A percentile compares a stretch with the other conserved stretches of the same genome.
phyloP scores from a whole-genome alignment of 2,888 invertebrate genomes.

The Dioctria linearis region DNA sequence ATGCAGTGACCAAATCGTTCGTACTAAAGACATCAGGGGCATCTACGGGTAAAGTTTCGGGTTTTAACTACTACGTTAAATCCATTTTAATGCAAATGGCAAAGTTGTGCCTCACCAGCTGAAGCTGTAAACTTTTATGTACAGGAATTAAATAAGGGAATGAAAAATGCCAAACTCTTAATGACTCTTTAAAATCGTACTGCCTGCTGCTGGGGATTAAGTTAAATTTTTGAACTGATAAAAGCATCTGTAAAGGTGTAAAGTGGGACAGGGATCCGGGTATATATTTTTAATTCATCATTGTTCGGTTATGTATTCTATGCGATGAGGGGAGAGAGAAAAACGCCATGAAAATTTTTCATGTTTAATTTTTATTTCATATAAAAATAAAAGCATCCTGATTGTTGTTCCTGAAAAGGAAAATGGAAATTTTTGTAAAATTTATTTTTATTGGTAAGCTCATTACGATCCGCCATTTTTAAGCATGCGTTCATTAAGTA shows the following conservation, averaged over 20 bases:
- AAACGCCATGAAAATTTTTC: too few species aligned
- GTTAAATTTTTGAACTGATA: background rate
- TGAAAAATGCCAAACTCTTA: conserved; percentile 5
- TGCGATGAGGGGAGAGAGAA: too few species aligned
- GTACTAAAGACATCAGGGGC: background rate
- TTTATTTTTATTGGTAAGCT: too few species aligned
- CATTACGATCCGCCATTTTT: too few species aligned
- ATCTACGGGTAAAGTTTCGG: conserved; percentile 6
- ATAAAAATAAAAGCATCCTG: too few species aligned
- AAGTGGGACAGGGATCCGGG: background rate
- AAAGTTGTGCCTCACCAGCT: background rate
- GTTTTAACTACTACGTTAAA: conserved; percentile 20
- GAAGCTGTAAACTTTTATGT: background rate
- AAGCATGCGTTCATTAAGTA: too few species aligned
- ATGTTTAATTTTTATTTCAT: too few species aligned
- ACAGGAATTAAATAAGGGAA: background rate
- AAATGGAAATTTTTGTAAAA: too few species aligned
- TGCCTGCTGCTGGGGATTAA: background rate
- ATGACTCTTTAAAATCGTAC: background rate
- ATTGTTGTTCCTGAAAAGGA: too few species aligned
- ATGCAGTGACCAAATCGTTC: conserved; percentile 19
- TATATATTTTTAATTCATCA: too few species aligned
- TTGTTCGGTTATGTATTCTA: too few species aligned
- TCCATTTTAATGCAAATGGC: conserved; percentile 29
- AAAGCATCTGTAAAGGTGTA: background rate